Evolutionary conservation across 1,140 invertebrate species (phyloP), one percentile per base, ranked within the genome.

Genomic region (Parapsyche elsis): DNA sequence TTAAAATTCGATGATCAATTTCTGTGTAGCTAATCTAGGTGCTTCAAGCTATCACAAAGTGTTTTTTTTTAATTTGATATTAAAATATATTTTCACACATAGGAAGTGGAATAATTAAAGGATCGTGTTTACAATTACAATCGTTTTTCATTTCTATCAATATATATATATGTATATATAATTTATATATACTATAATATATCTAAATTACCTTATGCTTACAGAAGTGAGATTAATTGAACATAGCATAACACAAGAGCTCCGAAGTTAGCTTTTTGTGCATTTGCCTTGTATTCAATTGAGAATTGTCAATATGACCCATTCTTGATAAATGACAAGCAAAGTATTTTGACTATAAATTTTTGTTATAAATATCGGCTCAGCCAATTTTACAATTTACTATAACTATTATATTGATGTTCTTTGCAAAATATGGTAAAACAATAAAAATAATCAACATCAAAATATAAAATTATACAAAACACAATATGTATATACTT

Each of bases 1-100:
- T 86, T 88, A 87, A 87, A 85, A 86, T 86, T 85, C 84, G 86
- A 85, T 86, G 84, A 84, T 84, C 81, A 77, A 81, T 84, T 85
- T 81, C 67, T 79, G 82, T 83, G 46, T 83, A 57, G 77, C 75
- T 82, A 83, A 78, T 80, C 80, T 83, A 83, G 71, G 82, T 83
- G 82, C 82, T 83, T 81, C 61, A 83, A 83, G 80, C 82, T 77
- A 83, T 83, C 82, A 81, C 82, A 79, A 79, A 75, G 80, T 83
- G 80, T 80, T 81, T 83, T 53, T 53, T 5, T 53, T 53, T 53
- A 53, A 53, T 53, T 53, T 26, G 49, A 80, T 75, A 79, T 70
- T 67, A 80, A 75, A 80, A 79, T 79, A 83, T 81, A 81, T 79
- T 67, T 78, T 79, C 80, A 79, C 76, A 81, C 76, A 70, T 78